Base-by-base conservation (phyloP, 2,113 vertebrate species). In the Cranoglanis bouderius region DNA sequence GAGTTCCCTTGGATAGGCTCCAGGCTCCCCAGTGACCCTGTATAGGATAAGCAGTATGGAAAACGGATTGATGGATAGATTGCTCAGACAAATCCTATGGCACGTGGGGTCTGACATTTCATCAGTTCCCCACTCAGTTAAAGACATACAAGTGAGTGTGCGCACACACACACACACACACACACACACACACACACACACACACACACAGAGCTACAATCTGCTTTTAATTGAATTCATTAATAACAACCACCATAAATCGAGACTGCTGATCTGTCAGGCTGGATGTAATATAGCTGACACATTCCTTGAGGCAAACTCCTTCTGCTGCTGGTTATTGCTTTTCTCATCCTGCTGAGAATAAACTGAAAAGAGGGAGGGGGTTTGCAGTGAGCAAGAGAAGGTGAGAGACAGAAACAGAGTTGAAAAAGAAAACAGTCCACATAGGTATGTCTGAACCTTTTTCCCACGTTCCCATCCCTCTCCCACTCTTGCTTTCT, bases 141-240 rank as follows among this genome's bases (percentile, higher is more conserved):
- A n/a, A 78, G 6, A n/a, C 6, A 7, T 78, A 78, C 75, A n/a
- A 49, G 75, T 51, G 46, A n/a, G 13, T 24, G 19, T 2, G 4
- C 82, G 49, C 51, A 51, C 29, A 86, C 70, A 84, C 86, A 82
- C 75, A 53, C 32, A 88, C 55, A 65, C 51, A 65, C 80, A 70
- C 55, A 57, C n/a, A 86, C 80, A 86, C 86, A 59, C 85, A 61
- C 49, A 49, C n/a, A 84, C 72, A 84, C 86, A 80, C 78, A 59
- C 38, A 88, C 59, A 53, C 57, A 84, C 88, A 67, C 74, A 87
- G 84, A 74, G 8, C 61, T 80, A 29, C 87, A 81, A 90, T 85
- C 88, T 78, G 19, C 75, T 72, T 89, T 91, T 90, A 93, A 94
- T 91, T 90, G 91, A 94, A 94, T 90, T 84, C 89, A 93, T 95